These are phyloP conservation scores for Oreonectes daqikongensis DNA, from an alignment of 2,797 vertebrate genomes.

Conservation along the genomic window DNA sequence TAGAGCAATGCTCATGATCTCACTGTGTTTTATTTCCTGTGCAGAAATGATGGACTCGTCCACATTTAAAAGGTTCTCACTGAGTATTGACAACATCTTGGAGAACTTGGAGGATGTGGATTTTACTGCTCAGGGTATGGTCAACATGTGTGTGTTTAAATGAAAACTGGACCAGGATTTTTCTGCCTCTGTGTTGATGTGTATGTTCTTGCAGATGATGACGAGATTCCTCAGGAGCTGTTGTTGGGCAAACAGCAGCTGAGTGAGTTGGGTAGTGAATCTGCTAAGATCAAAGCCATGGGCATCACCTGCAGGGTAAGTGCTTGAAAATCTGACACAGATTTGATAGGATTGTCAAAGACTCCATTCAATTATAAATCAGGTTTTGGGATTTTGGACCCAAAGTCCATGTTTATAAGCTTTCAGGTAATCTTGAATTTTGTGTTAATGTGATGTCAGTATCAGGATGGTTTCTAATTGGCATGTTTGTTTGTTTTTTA, in stretches of 20 bases:
- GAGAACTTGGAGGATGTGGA: constrained; percentile 97
- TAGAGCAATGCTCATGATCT: background rate
- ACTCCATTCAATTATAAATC: too few species aligned
- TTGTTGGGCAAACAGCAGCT: constrained; percentile 95
- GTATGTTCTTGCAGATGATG: constrained; percentile 80
- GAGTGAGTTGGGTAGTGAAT: constrained; percentile 93
- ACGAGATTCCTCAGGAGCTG: constrained; percentile 95
- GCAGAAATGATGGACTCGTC: constrained; percentile 97
- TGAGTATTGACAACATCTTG: constrained; percentile 92
- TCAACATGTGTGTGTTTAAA: background rate
- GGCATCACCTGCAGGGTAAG: constrained; percentile 94
- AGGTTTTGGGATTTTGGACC: too few species aligned
- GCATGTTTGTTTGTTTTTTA: too few species aligned
- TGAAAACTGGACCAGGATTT: background rate
- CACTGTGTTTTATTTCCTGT: background rate
- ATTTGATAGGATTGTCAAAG: too few species aligned
- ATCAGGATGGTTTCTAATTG: too few species aligned
- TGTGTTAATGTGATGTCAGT: too few species aligned
- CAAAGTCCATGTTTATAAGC: background rate
- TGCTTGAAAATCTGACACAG: background rate
- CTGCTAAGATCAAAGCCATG: constrained; percentile 99
- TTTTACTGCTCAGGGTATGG: constrained; percentile 89
- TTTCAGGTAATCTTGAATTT: too few species aligned
- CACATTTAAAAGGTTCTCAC: constrained; percentile 92
- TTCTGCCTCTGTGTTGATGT: background rate